These are phyloP conservation scores for Psococerastis gibbosa DNA, from an alignment of 2,888 invertebrate genomes.

Conservation along the genomic window DNA sequence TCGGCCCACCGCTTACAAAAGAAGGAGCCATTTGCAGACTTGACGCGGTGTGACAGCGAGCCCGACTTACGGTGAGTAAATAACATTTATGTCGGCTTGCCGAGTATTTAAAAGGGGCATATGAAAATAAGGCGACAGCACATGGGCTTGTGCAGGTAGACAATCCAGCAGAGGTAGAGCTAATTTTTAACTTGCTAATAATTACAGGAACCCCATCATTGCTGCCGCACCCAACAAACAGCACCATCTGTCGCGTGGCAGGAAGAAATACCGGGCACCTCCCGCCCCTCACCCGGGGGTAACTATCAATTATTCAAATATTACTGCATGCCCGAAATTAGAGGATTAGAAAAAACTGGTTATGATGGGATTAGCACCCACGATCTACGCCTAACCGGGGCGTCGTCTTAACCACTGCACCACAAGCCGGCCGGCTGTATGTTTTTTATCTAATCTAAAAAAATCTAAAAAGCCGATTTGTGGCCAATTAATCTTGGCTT, in stretches of 20 bases:
- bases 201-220: slow-evolving; percentile 23
- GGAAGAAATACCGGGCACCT: slow-evolving; percentile 62
- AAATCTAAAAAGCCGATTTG: too few relatives aligned
- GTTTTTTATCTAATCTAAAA: too few relatives aligned
- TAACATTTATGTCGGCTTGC: too few relatives aligned
- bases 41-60: slow-evolving; percentile 51
- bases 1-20: slow-evolving; percentile 19
- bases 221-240: slow-evolving; percentile 19
- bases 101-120: slow-evolving; percentile 20
- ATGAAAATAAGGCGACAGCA: slow-evolving; percentile 18
- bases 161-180: too few relatives aligned
- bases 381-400: too few relatives aligned
- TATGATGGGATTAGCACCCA: too few relatives aligned
- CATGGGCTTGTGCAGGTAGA: too few relatives aligned
- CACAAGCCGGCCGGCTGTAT: too few relatives aligned
- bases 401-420: too few relatives aligned
- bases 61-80: slow-evolving; percentile 46
- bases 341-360: too few relatives aligned
- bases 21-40: slow-evolving; percentile 24
- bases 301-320: slow-evolving; percentile 10
- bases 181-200: too few relatives aligned
- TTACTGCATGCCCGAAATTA: background rate
- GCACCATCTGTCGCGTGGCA: slow-evolving; percentile 32
- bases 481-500: too few relatives aligned
- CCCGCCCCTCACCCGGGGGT: slow-evolving; percentile 32